Percentiles rank a stretch among this genome's conserved stretches.
phyloP scores from a whole-genome alignment of 2,888 invertebrate species.

The Sabellastarte sp. region DNA sequence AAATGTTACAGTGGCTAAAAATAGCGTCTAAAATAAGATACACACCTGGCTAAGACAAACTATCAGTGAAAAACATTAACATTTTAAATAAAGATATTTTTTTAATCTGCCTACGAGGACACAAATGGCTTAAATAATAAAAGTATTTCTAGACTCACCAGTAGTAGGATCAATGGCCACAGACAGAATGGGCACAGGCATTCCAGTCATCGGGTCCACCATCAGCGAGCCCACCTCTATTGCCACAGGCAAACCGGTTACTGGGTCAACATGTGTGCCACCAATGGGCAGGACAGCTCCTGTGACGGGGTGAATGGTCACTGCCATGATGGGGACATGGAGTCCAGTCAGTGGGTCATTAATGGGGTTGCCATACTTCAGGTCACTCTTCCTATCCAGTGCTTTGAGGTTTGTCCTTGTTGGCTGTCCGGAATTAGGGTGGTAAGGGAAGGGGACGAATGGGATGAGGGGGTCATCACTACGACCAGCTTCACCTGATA shows the following conservation, averaged over 20 bases:
- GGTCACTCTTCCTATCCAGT: slow-evolving; percentile 40
- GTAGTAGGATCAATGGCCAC: slow-evolving; percentile 46
- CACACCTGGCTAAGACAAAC: too few species aligned
- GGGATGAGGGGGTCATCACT: slow-evolving; percentile 47
- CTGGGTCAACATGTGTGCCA: slow-evolving; percentile 52
- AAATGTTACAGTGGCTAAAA: too few species aligned
- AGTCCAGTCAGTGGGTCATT: slow-evolving; percentile 48
- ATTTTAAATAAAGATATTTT: too few species aligned
- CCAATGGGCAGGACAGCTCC: slow-evolving; percentile 50
- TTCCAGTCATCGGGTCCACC: slow-evolving; percentile 47
- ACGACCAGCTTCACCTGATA: slow-evolving; percentile 46
- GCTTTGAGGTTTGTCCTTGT: slow-evolving; percentile 42
- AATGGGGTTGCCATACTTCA: slow-evolving; percentile 46
- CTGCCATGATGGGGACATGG: slow-evolving; percentile 51
- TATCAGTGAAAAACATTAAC: too few species aligned
- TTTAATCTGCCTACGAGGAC: too few species aligned
- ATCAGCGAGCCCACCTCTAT: slow-evolving; percentile 54
- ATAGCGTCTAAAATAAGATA: too few species aligned
- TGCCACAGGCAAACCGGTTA: slow-evolving; percentile 51
- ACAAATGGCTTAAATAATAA: too few species aligned
- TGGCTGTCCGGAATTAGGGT: slow-evolving; percentile 36
- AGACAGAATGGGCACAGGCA: slow-evolving; percentile 51
- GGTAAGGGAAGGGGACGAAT: slow-evolving; percentile 47
- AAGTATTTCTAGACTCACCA: too few species aligned
- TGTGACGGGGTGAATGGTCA: slow-evolving; percentile 51